These are phyloP conservation scores for Linnaemya vulpina DNA, from an alignment of 2,888 invertebrate species.

Conservation along the genomic window DNA sequence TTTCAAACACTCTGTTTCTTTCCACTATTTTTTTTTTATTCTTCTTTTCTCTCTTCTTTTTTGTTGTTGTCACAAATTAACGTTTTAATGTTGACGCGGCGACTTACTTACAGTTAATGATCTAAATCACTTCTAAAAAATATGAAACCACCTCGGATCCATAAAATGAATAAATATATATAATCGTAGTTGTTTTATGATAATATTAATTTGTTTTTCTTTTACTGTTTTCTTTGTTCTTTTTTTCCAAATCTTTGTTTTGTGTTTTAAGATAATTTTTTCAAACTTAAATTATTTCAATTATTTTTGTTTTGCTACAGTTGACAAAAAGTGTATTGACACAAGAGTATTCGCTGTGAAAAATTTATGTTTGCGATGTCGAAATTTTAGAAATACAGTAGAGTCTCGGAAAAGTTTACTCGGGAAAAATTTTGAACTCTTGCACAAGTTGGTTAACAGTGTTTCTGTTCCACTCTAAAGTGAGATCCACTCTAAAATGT, in stretches of 20 bases:
- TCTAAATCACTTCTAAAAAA: background rate
- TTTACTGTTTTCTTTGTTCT: too few relatives aligned
- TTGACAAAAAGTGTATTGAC: too few relatives aligned
- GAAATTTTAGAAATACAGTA: too few relatives aligned
- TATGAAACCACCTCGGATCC: slow-evolving; percentile 44
- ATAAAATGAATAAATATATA: slow-evolving; percentile 11
- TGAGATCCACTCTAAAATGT: too few relatives aligned
- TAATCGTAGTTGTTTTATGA: background rate
- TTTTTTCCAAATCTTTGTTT: background rate
- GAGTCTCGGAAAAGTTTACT: too few relatives aligned
- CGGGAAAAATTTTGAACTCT: too few relatives aligned
- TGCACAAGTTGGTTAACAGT: too few relatives aligned
- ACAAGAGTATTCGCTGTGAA: too few relatives aligned
- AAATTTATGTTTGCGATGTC: too few relatives aligned
- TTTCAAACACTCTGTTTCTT: background rate
- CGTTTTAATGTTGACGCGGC: background rate
- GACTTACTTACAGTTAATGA: slow-evolving; percentile 30
- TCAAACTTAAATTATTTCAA: background rate
- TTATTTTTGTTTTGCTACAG: background rate
- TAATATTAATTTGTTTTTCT: slow-evolving; percentile 9
- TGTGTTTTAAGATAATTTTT: background rate
- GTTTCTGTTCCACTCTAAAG: too few relatives aligned
- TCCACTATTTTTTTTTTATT: background rate
- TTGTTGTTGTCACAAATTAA: background rate
- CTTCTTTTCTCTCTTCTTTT: background rate